Evolutionary conservation across 2,113 vertebrate species (phyloP), one percentile per base, ranked within the genome.

Genomic region (Tylochromis polylepis): DNA sequence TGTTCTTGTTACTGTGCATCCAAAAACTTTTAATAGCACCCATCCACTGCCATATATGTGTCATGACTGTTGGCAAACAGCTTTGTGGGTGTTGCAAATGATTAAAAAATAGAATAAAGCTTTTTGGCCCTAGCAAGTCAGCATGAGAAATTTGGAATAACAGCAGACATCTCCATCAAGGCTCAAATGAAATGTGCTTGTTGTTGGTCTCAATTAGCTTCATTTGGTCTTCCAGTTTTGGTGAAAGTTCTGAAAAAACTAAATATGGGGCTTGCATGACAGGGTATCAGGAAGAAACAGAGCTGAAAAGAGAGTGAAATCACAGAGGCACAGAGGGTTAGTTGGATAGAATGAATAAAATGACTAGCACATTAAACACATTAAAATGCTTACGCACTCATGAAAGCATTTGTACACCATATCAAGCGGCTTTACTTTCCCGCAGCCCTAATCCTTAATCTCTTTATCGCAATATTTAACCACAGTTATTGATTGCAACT

Each of bases 381-480:
- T 59, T 79, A 4, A 43, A 81, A 57, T 81, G 29, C 82, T 87
- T 78, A 58, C 31, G 60, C 43, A 58, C 81, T 81, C 58, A 70
- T 43, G 5, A 62, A 87, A 51, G 60, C 57, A 51, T 49, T 79
- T 79, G 43, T 82, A 80, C 80, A 34, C 55, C 55, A 51, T 81
- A 81, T 87, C 85, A 86, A 89, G 60, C 84, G 60, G 85, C 87
- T 84, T 34, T 86, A 75, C 87, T 38, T 85, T n/a, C 27, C 60
- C 51, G 43, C 51, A 77, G 43, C 86, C 80, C 92, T 86, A 91
- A 94, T 93, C 87, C 87, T 65, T 93, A 93, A 93, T 93, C 88
- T 92, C 87, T 94, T 92, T 92, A 93, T 93, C 91, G 87, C 89
- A 92, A 92, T 94, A 94, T 94, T 93, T 90, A 93, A 92, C 85